Evolutionary conservation across 2,113 vertebrate genomes (phyloP), one percentile per base, ranked within the genome.

Genomic region (Saguinus imperator): DNA sequence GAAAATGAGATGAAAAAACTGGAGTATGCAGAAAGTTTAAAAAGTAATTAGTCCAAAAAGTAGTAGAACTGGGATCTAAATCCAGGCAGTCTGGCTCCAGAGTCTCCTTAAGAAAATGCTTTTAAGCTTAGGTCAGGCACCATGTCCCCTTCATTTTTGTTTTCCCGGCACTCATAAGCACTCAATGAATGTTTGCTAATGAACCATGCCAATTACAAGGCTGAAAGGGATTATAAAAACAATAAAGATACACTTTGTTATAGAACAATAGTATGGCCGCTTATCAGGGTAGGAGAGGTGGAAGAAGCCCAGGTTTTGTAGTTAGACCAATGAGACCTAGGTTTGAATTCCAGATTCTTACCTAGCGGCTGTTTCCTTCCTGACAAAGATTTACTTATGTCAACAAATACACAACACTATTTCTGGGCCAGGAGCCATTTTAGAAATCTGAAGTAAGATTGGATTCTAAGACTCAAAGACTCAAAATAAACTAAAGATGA

Each of bases 401-500:
- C 25, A 29, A 29, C 29, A 70, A 48, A 72, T 25, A 52, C 23
- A 72, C 1, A 50, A 12, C 29, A 81, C 43, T 72, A 35, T 87
- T 76, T 92, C 75, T 82, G 57, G 58, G 32, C 37, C 70, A 79
- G 50, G 25, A 73, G 75, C 45, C 89, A 80, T 89, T 79, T 72
- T 72, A 45, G 37, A 92, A 89, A 61, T 83, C 43, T 75, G 45
- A 96, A 86, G 8, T 86, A 79, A 93, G 64, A 84, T 25, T 90
- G 55, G 32, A 73, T 61, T 95, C 57, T 87, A 85, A 64, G 55
- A 87, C 37, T 72, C 87, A 79, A 70, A 90, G 52, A 68, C 45
- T 80, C 72, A 79, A 91, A 92, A 64, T 9, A 50, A 95, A 92
- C 79, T 83, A 32, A 86, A 94, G 83, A 82, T 79, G 61, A 87